Evolutionary conservation across 2,797 vertebrate genomes (phyloP), one percentile per base, ranked within the genome.

Genomic region (Alosa sapidissima): DNA sequence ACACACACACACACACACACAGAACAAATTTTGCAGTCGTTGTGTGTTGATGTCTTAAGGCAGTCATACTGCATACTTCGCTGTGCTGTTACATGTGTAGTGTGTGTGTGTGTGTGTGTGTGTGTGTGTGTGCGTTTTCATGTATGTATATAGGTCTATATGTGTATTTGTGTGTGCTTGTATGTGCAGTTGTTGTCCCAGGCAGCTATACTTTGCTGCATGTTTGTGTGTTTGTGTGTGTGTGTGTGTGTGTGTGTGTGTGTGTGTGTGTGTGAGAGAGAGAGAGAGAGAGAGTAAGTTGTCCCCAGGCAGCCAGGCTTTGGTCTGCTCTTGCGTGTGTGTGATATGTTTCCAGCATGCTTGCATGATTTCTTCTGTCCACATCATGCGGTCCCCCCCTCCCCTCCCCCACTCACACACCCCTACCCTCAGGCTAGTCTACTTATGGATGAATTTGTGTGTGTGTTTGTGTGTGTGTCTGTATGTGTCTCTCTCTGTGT

Each of bases 281-380:
- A 28, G 28, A 28, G 28, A 28, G 58, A 13, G 52, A 13, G 52
- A 13, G 52, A 13, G 52, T 16, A 54, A 14, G 52, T 54, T 54
- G 52, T 55, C 52, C 16, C 52, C 52, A 55, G 52, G 52, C 52
- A 3, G 52, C n/a, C 21, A 24, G 24, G 58, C 58, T 16, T n/a
- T 81, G 9, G 28, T 54, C n/a, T 83, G 58, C 16, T 51, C 83
- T 83, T 54, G 78, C 24, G 24, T 65, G 62, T 65, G 24, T 65
- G 62, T 65, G 62, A 65, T 65, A 33, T 65, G 62, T 33, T 33
- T 65, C 24, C 62, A 65, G 62, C 24, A 13, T 10, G 28, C 24
- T 65, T 2, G 24, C 24, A 24, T 33, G 62, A 65, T 65, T 65
- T 33, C 24, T 24, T 33, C 62, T 65, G 62, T 65, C 62, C 62